These are phyloP conservation scores for Orthonychiurus folsomi DNA, from an alignment of 2,888 invertebrate species.

Conservation along the genomic window DNA sequence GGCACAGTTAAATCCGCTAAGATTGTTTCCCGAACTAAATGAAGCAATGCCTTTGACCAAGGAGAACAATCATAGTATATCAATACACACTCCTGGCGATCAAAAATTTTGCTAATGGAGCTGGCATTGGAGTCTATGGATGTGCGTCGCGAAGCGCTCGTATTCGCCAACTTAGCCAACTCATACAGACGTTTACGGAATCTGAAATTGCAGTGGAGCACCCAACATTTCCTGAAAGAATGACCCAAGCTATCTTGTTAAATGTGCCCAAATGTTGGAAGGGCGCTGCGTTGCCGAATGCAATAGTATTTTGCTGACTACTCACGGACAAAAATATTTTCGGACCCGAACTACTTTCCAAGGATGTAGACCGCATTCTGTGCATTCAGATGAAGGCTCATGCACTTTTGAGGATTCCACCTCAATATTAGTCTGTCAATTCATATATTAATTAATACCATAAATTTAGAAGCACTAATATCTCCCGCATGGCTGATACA, in stretches of 20 bases:
- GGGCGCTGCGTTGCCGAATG: too few species aligned
- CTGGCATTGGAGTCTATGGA: background rate
- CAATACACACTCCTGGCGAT: slow-evolving; percentile 15
- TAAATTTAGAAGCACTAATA: too few species aligned
- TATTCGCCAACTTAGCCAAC: slow-evolving; percentile 24
- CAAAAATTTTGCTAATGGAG: background rate
- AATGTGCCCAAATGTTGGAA: too few species aligned
- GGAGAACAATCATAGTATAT: slow-evolving; percentile 17
- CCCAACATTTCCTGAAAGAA: slow-evolving; percentile 30
- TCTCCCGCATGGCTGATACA: too few species aligned
- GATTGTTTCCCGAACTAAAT: slow-evolving; percentile 16
- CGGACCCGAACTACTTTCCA: too few species aligned
- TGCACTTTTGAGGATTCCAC: too few species aligned
- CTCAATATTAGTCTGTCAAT: too few species aligned
- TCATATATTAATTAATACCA: too few species aligned
- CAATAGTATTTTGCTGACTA: too few species aligned
- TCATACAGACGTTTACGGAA: slow-evolving; percentile 34
- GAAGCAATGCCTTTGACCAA: slow-evolving; percentile 13
- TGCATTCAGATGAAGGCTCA: too few species aligned
- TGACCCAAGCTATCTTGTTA: background rate
- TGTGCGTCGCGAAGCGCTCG: slow-evolving; percentile 24
- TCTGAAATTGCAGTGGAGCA: slow-evolving; percentile 23
- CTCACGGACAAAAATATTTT: too few species aligned
- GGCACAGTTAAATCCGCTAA: background rate
- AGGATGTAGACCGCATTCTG: too few species aligned